Evolutionary conservation across 2,797 vertebrate species (phyloP), one percentile per base, ranked within the genome.

Genomic region (Myiotriccus ornatus): DNA sequence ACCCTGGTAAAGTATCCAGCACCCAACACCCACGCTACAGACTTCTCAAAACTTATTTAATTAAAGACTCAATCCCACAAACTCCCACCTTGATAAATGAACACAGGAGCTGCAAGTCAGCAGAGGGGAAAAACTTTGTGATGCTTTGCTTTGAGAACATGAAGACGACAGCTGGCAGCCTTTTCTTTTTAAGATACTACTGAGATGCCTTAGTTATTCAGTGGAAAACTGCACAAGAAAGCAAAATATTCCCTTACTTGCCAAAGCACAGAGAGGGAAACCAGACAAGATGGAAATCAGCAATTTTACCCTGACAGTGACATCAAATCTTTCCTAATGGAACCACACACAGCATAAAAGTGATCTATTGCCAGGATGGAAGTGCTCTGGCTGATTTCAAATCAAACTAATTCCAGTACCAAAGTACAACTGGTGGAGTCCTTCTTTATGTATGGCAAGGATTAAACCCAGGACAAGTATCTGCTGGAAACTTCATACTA

Each of bases 321-420:
- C 84, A 94, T 94, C 90, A 93, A 95, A 91, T 55, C 89, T 91
- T 73, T 90, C 77, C 56, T 94, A 94, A 95, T 87, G 87, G 91
- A 95, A 57, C 76, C 80, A 76, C 44, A 67, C 27, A 55, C 39
- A 73, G 67, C 63, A 84, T 91, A 93, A 91, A 92, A 90, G 85
- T 84, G 87, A 93, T 82, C 59, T 53, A 43, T 20, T 75, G 77
- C 79, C 91, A 65, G 76, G 77, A 90, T 74, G 59, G 19, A 73
- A 94, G 63, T 34, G 89, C 56, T 95, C 95, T 96, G 94, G 21
- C 30, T 76, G 93, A 60, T 55, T 90, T 95, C 74, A 90, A 84
- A 90, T 84, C 79, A 73, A 83, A 80, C 82, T 88, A 59, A 82
- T 79, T 76, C 91, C 52, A 71, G 69, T 90, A 81, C 53, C 69